phyloP scores from a whole-genome alignment of 2,113 vertebrate genomes.

The Vulpes lagopus region DNA sequence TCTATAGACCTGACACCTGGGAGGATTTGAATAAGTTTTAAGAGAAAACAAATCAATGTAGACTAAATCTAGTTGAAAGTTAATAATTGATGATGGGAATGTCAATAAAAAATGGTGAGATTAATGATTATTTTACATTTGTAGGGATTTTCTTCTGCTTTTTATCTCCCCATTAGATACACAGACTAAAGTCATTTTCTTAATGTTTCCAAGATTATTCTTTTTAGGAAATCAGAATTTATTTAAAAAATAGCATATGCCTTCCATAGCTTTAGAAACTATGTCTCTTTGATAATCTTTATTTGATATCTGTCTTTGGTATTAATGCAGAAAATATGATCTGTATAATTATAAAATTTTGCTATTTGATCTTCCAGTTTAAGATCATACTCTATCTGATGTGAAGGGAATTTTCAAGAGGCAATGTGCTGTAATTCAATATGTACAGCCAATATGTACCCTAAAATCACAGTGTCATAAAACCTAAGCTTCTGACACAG shows the following conservation, averaged over 20 bases:
- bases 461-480: neutral
- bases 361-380: neutral
- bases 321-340: neutral
- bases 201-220: neutral
- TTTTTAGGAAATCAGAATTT: neutral
- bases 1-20: neutral
- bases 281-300: neutral
- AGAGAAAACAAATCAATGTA: neutral
- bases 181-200: neutral
- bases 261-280: neutral
- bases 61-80: neutral
- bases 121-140: constrained; percentile 8
- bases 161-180: neutral
- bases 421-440: neutral
- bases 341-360: constrained; percentile 8
- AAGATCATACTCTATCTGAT: neutral
- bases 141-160: neutral
- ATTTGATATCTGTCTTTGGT: neutral
- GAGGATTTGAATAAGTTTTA: neutral
- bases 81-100: neutral
- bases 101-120: neutral
- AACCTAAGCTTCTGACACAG: neutral
- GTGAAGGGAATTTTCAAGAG: neutral
- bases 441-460: too few species aligned
- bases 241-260: neutral